phyloP scores from a whole-genome alignment of 92 coral and sea anemone species.

The Muricea muricata region DNA sequence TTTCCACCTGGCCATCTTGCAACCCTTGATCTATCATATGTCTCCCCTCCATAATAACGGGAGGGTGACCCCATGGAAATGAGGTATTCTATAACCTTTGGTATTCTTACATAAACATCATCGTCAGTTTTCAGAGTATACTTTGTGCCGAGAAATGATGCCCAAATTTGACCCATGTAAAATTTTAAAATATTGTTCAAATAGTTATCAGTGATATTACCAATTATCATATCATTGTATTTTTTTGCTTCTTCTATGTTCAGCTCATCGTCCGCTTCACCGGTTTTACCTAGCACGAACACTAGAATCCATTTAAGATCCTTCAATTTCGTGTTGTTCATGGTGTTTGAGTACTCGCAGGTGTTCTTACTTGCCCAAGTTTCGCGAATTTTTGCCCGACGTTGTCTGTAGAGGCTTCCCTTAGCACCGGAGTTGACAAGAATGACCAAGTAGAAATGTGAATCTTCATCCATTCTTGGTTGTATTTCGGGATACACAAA shows the following conservation, averaged over 20 bases:
- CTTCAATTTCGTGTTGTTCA: background rate
- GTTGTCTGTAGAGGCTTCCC: slow-evolving; percentile 4
- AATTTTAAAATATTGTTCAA: slow-evolving; percentile 44
- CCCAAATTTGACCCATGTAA: slow-evolving; percentile 61
- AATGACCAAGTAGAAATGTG: slow-evolving; percentile 36
- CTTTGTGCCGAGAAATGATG: slow-evolving; percentile 19
- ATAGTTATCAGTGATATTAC: slow-evolving; percentile 56
- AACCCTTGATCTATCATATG: slow-evolving; percentile 30
- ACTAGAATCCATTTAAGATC: slow-evolving; percentile 42
- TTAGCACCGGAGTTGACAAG: slow-evolving; percentile 58
- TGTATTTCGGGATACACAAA: slow-evolving; percentile 46
- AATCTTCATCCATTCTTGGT: background rate
- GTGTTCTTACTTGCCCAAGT: slow-evolving; percentile 55
- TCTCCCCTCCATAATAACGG: slow-evolving; percentile 59
- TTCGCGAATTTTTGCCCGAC: slow-evolving; percentile 40
- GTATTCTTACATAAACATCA: slow-evolving; percentile 62
- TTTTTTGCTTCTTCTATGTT: slow-evolving; percentile 46
- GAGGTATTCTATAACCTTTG: slow-evolving; percentile 50
- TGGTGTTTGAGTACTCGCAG: background rate
- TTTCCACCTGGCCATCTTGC: slow-evolving; percentile 49
- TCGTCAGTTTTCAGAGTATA: slow-evolving; percentile 63
- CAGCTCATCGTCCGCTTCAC: slow-evolving; percentile 19
- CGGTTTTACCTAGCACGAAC: slow-evolving; percentile 51
- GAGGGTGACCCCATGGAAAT: slow-evolving; percentile 1
- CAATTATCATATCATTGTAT: slow-evolving; percentile 57